Evolutionary conservation across 2,888 invertebrate species (phyloP).

Genomic region (Drosophila setosimentum): DNA sequence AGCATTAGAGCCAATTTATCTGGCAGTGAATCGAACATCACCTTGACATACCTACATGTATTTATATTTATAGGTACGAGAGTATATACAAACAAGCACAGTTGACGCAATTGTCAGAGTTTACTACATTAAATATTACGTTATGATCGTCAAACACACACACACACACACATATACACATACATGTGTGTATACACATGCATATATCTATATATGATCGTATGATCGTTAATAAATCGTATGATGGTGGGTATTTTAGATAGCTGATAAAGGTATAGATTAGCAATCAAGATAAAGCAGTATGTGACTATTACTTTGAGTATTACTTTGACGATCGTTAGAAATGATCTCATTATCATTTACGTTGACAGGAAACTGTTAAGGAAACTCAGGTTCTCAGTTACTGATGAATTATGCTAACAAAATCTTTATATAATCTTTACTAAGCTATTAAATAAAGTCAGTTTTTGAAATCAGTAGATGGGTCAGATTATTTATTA

Average conservation of each 20-base stretch:
- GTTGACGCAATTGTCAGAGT: constrained; percentile 57
- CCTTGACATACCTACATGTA: constrained; percentile 79
- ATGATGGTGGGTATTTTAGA: neutral
- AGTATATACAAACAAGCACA: constrained; percentile 44
- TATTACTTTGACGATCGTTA: neutral
- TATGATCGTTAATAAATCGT: constrained; percentile 23
- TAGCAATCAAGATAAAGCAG: neutral
- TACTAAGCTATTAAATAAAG: neutral
- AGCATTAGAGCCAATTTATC: constrained; percentile 60
- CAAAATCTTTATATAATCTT: neutral
- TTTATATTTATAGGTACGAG: constrained; percentile 57
- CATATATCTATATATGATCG: constrained; percentile 12
- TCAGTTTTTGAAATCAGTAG: neutral
- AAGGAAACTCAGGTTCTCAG: neutral
- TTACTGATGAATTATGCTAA: neutral
- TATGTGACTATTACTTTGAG: neutral
- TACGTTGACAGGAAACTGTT: neutral
- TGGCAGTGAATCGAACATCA: constrained; percentile 63
- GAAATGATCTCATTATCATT: neutral
- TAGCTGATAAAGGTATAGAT: neutral
- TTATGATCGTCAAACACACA: constrained; percentile 14
- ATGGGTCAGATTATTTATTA: neutral
- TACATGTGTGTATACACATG: neutral
- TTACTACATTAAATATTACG: constrained; percentile 28
- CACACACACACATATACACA: neutral